Evolutionary conservation across 2,888 invertebrate genomes (phyloP).

Genomic region (Calliphora vomitoria): DNA sequence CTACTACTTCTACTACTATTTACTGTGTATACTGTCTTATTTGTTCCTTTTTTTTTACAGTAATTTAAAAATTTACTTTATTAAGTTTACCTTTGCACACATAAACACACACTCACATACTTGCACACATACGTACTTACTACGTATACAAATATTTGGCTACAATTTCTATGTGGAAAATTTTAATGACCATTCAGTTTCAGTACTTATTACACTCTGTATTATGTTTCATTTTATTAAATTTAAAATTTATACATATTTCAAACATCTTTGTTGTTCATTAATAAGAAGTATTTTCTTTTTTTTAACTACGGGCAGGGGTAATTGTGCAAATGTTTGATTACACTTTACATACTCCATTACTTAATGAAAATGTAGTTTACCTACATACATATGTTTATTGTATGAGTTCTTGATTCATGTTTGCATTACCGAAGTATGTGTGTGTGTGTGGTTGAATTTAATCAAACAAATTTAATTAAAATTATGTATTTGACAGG

Average conservation of each 20-base stretch:
- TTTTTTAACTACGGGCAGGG: neutral
- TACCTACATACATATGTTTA: neutral
- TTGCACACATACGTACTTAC: no score
- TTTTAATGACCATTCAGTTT: slow-evolving; percentile 56
- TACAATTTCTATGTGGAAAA: slow-evolving; percentile 27
- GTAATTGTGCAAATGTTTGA: slow-evolving; percentile 58
- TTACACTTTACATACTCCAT: slow-evolving; percentile 42
- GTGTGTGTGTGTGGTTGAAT: slow-evolving; percentile 3
- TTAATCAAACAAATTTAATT: slow-evolving; percentile 67
- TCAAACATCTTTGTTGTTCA: neutral
- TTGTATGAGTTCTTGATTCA: neutral
- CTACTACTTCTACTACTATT: neutral
- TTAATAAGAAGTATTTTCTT: neutral
- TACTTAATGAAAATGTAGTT: slow-evolving; percentile 19
- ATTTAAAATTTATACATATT: slow-evolving; percentile 21
- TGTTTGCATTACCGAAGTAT: no score
- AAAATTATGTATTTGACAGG: slow-evolving; percentile 64
- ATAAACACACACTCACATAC: neutral
- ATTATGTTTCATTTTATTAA: slow-evolving; percentile 13
- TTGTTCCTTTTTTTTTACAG: slow-evolving; percentile 14
- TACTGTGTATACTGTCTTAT: slow-evolving; percentile 3
- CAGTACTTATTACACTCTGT: slow-evolving; percentile 21
- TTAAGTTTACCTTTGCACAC: slow-evolving; percentile 33
- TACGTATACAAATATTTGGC: slow-evolving; percentile 7
- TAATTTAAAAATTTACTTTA: slow-evolving; percentile 52